These are phyloP conservation scores for Heliothis peltigera DNA, from an alignment of 2,888 invertebrate genomes.

Conservation along the genomic window DNA sequence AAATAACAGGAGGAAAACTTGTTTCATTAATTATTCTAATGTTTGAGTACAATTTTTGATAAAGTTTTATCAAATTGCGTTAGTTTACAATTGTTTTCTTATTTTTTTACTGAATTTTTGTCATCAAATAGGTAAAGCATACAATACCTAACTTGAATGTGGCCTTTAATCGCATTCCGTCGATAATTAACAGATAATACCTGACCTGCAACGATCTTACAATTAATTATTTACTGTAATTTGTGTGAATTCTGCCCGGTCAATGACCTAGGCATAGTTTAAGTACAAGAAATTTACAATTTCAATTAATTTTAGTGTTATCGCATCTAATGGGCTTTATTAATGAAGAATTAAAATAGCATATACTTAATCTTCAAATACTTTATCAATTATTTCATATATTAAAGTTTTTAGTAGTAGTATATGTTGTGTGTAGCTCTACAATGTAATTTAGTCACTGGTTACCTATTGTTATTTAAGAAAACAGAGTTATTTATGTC, in stretches of 20 bases:
- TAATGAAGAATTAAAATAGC: background rate
- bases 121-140: background rate
- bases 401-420: no score
- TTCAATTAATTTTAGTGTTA: background rate
- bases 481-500: no score
- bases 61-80: background rate
- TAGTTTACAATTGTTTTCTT: background rate
- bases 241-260: conserved; percentile 24
- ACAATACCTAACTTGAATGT: no score
- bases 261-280: conserved; percentile 36
- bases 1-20: background rate
- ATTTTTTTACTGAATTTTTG: background rate
- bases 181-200: background rate
- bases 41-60: background rate
- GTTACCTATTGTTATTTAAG: no score
- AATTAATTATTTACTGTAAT: conserved; percentile 32
- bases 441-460: no score
- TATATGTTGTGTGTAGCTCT: no score
- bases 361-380: background rate
- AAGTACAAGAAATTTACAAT: conserved; percentile 1
- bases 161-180: conserved; percentile 11
- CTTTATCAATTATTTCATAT: no score
- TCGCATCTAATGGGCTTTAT: background rate
- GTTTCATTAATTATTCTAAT: background rate
- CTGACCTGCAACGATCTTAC: conserved; percentile 19